Base-by-base conservation (phyloP, 2,797 vertebrate species). In the Sebastes matsubarae region DNA sequence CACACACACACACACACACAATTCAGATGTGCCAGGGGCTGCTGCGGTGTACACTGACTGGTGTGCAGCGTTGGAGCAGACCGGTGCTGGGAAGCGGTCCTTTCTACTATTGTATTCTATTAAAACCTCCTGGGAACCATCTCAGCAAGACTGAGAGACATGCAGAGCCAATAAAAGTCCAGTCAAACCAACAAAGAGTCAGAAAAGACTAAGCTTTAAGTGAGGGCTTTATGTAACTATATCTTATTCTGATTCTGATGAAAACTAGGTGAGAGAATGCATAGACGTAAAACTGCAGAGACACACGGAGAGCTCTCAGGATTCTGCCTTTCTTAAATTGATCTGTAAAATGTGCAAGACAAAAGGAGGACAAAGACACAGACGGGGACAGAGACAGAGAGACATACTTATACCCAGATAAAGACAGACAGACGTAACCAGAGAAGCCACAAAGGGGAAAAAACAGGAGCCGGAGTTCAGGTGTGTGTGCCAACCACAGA, bases 111-210 rank as follows among this genome's bases (percentile, higher is more conserved):
- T 94, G 89, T 93, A 93, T 87, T 90, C 77, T 60, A 91, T 92
- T 88, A 90, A 92, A 93, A 92, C 82, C 90, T 93, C 89, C 87
- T 88, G 88, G 89, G 83, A 83, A 83, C 82, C 73, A 86, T 90
- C 74, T 74, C 55, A 84, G 87, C 74, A 81, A 82, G 75, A 79
- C 70, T 74, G 66, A 79, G 29, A 69, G 75, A 90, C 60, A 60
- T 72, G 67, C 46, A 4, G 75, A 76, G 80, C 82, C 74, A 87
- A 85, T 87, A 91, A 91, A 89, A 82, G 52, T 72, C 2, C n/a
- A 75, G 74, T 88, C 65, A 81, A 85, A 79, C 81, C 70, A 72
- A 75, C 72, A 76, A 74, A 82, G 38, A 85, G 29, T 72, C 79
- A 77, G 70, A 80, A 18, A 76, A 76, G 65, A 74, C 74, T 12